Base-by-base conservation (phyloP, 2,888 invertebrate genomes). In the Ischnus inquisitorius region DNA sequence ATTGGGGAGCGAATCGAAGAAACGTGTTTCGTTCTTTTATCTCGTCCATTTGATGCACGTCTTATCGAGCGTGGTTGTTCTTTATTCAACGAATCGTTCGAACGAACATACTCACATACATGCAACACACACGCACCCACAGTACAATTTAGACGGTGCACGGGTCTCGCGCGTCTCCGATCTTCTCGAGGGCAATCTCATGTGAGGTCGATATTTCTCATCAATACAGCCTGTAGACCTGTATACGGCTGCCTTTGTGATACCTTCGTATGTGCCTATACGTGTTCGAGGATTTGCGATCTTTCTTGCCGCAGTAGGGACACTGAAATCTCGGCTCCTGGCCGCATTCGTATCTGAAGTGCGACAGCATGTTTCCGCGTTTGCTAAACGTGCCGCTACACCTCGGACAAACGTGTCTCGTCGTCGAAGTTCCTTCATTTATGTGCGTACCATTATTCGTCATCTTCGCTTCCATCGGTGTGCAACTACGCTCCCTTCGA, bases 301-400 rank as follows among this genome's bases (percentile, higher is more conserved):
- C 83, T 14, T 82, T 86, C 76, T 85, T 86, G 72, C 85, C 83
- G 82, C 91, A 90, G 79, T 88, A 87, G 4, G 88, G 87, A 86
- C 92, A 91, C 71, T 87, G 82, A 77, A 88, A 90, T 72, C 86
- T 84, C n/a, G 90, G 90, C 34, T 88, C 86, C 79, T 87, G 85
- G 48, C 90, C 90, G 84, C 91, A 91, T 72, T 89, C 87, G 82
- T 90, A 81, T 71, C 90, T 86, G 75, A 84, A 90, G 86, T 90
- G 90, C 22, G 87, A 86, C 86, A 89, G 54, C 90, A 90, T 91
- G 85, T 89, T 90, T 60, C 85, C 75, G 68, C 88, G 87, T 84
- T 87, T 54, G 51, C 84, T 83, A 67, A 87, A 87, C 28, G 84
- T 83, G 71, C 88, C 77, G 74, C 79, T 78, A 74, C 86, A 87